Evolutionary conservation across 2,797 vertebrate genomes (phyloP), one percentile per base, ranked within the genome.

Genomic region (Philypnodon macrostomus): DNA sequence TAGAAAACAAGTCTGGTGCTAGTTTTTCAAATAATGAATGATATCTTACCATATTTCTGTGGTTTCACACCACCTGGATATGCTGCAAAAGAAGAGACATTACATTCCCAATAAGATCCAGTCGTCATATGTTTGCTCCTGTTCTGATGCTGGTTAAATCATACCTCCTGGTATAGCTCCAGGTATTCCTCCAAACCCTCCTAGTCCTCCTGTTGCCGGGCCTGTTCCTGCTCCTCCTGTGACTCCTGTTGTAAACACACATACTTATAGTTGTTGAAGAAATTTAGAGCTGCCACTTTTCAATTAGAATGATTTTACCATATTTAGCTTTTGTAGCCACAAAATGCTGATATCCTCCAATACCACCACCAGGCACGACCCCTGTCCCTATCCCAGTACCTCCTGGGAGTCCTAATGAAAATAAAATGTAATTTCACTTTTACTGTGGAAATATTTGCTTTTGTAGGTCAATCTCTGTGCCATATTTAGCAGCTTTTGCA

Each of bases 401-500:
- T 44, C 53, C 58, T 51, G 23, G 1, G 18, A 41, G 32, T 3
- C 55, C 39, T 51, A 21, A 24, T 23, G 1, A 7, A 45, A 29
- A 9, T 9, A n/a, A 21, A 38, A 23, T 24, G 21, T 15, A 39
- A 23, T n/a, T n/a, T n/a, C n/a, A 26, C 3, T 3, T 8, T 13
- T 4, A 9, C 9, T 40, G 11, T 7, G 38, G 13, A 14, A 26
- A 21, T 24, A 29, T 11, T 37, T 4, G 17, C 7, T 4, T 40
- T 40, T 24, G 19, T 13, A 3, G 5, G 14, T 7, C 29, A 15
- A 16, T 16, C 39, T 16, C 39, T 1, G 40, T n/a, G 73, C 75
- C 72, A 0, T 72, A 79, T 81, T 81, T 79, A 57, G 65, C 70
- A 59, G 79, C 70, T 77, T 80, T 79, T 46, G 70, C 70, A 24